Conservation (phyloP, 2,113 vertebrate genomes). For the Caracal caracal region DNA sequence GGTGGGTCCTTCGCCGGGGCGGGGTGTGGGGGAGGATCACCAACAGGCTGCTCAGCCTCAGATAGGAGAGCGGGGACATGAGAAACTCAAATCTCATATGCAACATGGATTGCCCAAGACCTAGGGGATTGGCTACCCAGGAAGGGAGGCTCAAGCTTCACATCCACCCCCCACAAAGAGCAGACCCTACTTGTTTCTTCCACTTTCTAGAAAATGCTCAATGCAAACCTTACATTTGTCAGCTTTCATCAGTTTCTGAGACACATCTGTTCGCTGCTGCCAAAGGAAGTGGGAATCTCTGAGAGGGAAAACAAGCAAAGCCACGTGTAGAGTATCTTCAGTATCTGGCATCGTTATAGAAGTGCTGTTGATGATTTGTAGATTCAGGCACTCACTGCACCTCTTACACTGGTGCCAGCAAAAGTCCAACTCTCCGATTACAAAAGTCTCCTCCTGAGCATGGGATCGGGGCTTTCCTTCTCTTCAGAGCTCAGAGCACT, state of each 20-base stretch:
- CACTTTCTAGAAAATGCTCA: not conserved
- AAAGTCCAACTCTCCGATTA: rapidly evolving
- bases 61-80: not conserved
- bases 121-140: rapidly evolving
- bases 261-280: conserved; percentile 41
- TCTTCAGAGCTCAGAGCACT: not conserved
- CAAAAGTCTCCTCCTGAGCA: not conserved
- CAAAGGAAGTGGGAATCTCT: conserved; percentile 4
- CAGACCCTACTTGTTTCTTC: not conserved
- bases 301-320: not conserved
- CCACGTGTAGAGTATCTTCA: not conserved
- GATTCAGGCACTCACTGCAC: rapidly evolving
- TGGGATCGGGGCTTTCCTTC: not conserved
- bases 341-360: not conserved
- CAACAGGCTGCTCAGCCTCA: not conserved
- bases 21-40: rapidly evolving
- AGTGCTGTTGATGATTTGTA: not conserved
- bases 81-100: not conserved
- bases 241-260: conserved; percentile 33
- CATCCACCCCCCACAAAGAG: not conserved
- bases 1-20: rapidly evolving
- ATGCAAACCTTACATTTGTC: not conserved
- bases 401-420: not conserved
- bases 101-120: not conserved
- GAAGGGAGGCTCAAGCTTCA: not conserved